These are phyloP conservation scores for Tragelaphus strepsiceros DNA, from an alignment of 2,113 vertebrate species.

Conservation along the genomic window DNA sequence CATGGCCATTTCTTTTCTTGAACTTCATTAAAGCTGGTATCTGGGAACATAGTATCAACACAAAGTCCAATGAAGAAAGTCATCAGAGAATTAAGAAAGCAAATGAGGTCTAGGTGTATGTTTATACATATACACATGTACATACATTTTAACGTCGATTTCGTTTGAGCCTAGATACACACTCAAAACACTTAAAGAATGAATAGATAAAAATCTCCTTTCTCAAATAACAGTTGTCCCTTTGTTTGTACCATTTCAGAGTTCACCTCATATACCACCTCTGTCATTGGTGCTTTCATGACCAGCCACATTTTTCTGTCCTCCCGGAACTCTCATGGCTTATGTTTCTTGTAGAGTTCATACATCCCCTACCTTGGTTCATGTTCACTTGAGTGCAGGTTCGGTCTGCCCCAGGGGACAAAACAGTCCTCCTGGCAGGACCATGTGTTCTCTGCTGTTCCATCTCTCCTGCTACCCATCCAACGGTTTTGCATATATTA, in stretches of 20 bases:
- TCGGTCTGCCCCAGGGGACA: not conserved
- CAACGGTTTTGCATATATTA: not conserved
- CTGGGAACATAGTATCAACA: not conserved
- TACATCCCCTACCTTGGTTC: rapidly evolving
- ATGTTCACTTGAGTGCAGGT: not conserved
- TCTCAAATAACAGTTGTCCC: not conserved
- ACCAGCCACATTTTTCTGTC: not conserved
- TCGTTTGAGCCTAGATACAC: not conserved
- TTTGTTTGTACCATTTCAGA: not conserved
- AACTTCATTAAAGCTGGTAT: not conserved
- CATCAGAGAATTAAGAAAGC: not conserved
- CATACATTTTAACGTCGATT: not conserved
- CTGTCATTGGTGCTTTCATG: not conserved
- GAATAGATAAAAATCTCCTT: not conserved
- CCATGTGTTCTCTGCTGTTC: no score
- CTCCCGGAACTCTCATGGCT: rapidly evolving
- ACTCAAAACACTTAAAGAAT: not conserved
- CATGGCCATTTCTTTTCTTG: not conserved
- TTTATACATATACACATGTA: not conserved
- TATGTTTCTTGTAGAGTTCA: not conserved
- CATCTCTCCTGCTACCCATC: rapidly evolving
- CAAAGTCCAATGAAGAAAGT: not conserved
- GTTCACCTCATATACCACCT: not conserved
- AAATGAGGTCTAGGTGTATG: not conserved
- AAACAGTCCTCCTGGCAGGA: rapidly evolving